Percentiles rank a stretch among this genome's conserved stretches.
Evolutionary conservation across 53 echinoderm and acorn worm species (phyloP).

Genomic region (Henricia sp.): DNA sequence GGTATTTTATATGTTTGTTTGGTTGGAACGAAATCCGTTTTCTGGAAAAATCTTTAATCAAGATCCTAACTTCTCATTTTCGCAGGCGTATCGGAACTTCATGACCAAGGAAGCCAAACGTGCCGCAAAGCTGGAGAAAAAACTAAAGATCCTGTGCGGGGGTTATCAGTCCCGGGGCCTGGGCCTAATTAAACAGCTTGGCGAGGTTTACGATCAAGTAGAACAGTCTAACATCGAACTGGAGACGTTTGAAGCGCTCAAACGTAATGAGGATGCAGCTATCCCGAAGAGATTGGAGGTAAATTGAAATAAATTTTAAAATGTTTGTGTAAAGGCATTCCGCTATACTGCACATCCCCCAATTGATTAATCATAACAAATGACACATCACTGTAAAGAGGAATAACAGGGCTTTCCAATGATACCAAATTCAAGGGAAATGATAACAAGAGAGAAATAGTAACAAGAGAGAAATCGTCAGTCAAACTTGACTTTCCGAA

Average conservation of each 20-base stretch:
- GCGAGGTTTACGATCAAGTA: conserved; percentile 70
- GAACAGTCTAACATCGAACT: conserved; percentile 86
- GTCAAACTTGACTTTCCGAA: too few species aligned
- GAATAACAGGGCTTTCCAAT: too few species aligned
- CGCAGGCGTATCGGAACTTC: conserved; percentile 75
- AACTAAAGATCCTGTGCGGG: conserved; percentile 89
- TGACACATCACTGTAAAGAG: too few species aligned
- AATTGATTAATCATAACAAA: too few species aligned
- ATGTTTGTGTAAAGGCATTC: not conserved
- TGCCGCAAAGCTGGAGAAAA: conserved; percentile 96
- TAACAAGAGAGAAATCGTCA: too few species aligned
- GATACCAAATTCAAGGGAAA: too few species aligned
- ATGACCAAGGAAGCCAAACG: conserved; percentile 95
- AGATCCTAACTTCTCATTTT: not conserved
- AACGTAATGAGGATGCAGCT: conserved; percentile 84
- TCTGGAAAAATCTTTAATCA: too few species aligned
- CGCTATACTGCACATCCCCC: too few species aligned
- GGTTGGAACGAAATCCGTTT: too few species aligned
- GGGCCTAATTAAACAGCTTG: conserved; percentile 88
- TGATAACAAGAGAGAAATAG: too few species aligned
- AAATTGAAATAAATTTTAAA: too few species aligned
- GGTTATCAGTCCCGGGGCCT: conserved; percentile 93
- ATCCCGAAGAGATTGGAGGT: conserved; percentile 92
- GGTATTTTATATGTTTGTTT: too few species aligned
- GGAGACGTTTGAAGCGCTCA: conserved; percentile 86